These are phyloP conservation scores for Geophilus truncorum DNA, from an alignment of 2,888 invertebrate species.

Conservation along the genomic window DNA sequence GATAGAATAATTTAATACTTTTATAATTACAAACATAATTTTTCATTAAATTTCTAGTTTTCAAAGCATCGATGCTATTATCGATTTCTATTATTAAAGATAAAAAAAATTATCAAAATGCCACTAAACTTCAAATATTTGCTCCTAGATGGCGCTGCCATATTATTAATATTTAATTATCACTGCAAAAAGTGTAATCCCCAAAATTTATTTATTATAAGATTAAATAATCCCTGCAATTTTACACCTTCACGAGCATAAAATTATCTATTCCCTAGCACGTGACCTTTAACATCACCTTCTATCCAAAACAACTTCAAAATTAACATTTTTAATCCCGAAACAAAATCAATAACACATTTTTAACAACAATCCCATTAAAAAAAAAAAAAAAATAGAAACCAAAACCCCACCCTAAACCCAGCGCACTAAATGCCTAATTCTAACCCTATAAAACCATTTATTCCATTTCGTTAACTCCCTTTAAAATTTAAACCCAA, in stretches of 20 bases:
- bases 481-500: background rate
- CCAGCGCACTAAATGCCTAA: background rate
- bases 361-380: background rate
- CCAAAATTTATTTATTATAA: background rate
- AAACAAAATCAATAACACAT: background rate
- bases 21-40: no score
- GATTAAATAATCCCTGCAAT: background rate
- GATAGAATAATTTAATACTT: no score
- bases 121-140: background rate
- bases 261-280: background rate
- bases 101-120: background rate
- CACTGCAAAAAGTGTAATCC: background rate
- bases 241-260: background rate
- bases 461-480: background rate
- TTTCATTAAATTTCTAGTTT: no score
- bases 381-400: background rate
- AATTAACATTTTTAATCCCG: background rate
- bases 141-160: background rate
- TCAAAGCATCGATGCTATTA: no score
- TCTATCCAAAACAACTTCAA: background rate
- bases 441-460: slow-evolving; percentile 14
- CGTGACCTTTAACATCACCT: background rate
- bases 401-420: background rate
- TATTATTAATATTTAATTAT: background rate
- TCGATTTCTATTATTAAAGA: background rate